These are phyloP conservation scores for Telenomus remus DNA, from an alignment of 1,140 invertebrate genomes.

Conservation along the genomic window DNA sequence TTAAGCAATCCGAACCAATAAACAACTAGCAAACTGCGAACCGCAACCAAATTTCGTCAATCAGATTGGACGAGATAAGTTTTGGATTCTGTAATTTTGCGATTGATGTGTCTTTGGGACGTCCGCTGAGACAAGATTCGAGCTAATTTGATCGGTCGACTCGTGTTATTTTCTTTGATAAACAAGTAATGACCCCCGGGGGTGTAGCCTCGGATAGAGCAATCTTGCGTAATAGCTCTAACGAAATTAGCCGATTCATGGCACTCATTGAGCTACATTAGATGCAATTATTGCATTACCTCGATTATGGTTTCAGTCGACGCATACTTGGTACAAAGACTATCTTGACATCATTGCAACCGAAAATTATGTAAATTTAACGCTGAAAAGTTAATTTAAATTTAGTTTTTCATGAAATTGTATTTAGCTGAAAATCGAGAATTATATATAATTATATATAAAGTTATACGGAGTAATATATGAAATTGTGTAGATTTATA, in stretches of 20 bases:
- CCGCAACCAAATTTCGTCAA: too few relatives aligned
- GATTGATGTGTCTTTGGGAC: slow-evolving; percentile 1
- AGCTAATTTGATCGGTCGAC: slow-evolving; percentile 26
- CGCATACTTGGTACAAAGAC: slow-evolving; percentile 36
- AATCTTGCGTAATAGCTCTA: slow-evolving; percentile 45
- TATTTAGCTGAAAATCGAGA: too few relatives aligned
- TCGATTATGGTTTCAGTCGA: slow-evolving; percentile 36
- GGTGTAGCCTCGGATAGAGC: slow-evolving; percentile 38
- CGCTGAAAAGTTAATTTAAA: too few relatives aligned
- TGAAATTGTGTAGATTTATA: too few relatives aligned
- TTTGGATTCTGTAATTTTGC: too few relatives aligned
- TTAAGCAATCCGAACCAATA: too few relatives aligned
- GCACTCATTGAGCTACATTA: slow-evolving; percentile 50
- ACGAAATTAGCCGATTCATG: slow-evolving; percentile 45
- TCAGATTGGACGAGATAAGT: too few relatives aligned
- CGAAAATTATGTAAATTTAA: too few relatives aligned
- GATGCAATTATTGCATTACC: slow-evolving; percentile 50
- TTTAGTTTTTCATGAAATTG: too few relatives aligned
- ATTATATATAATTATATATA: too few relatives aligned
- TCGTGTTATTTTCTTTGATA: slow-evolving; percentile 45
- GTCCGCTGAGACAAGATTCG: slow-evolving; percentile 15
- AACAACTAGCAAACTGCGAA: too few relatives aligned
- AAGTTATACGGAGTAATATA: too few relatives aligned
- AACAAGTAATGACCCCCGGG: slow-evolving; percentile 36
- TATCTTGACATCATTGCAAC: slow-evolving; percentile 13